A percentile compares a stretch with the other conserved stretches of the same genome.
Conservation (phyloP, 2,113 vertebrate species). For the Dolichotis patagonum region DNA sequence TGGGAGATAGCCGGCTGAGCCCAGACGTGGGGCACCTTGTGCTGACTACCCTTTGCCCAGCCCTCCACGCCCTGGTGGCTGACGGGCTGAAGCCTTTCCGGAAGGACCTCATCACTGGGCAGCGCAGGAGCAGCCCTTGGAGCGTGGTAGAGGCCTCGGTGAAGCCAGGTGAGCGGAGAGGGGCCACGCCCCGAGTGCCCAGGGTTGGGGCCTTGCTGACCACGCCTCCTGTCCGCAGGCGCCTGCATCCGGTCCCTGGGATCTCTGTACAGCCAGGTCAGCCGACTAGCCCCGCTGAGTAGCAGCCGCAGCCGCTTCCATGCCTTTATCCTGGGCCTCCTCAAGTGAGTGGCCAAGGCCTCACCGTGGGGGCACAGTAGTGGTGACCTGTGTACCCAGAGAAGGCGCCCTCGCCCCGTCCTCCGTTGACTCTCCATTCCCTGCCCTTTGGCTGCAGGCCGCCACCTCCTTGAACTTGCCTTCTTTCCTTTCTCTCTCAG, state of each 20-base stretch:
- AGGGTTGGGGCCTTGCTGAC: not conserved
- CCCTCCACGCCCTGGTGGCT: conserved; percentile 91
- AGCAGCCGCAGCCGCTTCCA: conserved; percentile 94
- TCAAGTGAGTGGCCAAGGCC: conserved; percentile 91
- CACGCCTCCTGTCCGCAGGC: conserved; percentile 81
- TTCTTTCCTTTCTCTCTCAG: conserved; percentile 80
- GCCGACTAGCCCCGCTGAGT: conserved; percentile 90
- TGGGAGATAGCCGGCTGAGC: conserved; percentile 95
- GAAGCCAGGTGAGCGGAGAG: conserved; percentile 87
- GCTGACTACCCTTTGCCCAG: conserved; percentile 94
- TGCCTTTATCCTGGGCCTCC: conserved; percentile 94
- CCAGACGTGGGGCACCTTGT: conserved; percentile 94
- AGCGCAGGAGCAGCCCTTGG: conserved; percentile 94
- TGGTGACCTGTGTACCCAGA: not conserved
- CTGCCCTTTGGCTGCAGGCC: not conserved
- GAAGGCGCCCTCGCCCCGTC: not conserved
- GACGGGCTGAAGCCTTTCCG: conserved; percentile 96
- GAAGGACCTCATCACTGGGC: conserved; percentile 96
- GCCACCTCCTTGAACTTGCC: not conserved
- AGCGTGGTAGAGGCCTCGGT: conserved; percentile 94
- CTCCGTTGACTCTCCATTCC: not conserved
- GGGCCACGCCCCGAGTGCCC: rapidly evolving
- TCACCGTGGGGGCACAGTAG: not conserved
- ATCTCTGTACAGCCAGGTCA: conserved; percentile 90
- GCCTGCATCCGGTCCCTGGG: conserved; percentile 87